Evolutionary conservation across 2,797 vertebrate species (phyloP).

Genomic region (Adelosebastes latens): DNA sequence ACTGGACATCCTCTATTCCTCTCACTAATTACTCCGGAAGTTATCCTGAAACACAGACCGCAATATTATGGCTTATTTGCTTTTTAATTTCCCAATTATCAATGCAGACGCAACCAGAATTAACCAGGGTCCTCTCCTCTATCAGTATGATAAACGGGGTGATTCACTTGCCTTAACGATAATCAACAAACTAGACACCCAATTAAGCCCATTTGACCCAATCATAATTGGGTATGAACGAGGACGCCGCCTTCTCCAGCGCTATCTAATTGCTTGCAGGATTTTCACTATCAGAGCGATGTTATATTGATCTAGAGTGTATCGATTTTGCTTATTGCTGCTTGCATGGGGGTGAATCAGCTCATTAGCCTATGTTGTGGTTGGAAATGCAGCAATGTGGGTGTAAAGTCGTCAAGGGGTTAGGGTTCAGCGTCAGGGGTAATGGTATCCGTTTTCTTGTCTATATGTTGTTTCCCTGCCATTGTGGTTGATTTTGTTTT

Average conservation of each 20-base stretch:
- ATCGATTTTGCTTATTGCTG: constrained; percentile 46
- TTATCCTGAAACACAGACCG: neutral
- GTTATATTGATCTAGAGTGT: constrained; percentile 33
- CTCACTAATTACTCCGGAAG: constrained; percentile 13
- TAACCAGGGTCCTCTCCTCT: constrained; percentile 13
- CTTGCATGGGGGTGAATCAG: neutral
- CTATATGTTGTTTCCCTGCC: neutral
- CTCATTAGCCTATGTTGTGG: constrained; percentile 33
- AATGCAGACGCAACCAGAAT: constrained; percentile 23
- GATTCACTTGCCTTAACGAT: constrained; percentile 27
- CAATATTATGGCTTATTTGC: constrained; percentile 23
- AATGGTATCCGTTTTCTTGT: neutral
- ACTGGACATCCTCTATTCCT: constrained; percentile 1
- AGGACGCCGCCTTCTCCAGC: constrained; percentile 3
- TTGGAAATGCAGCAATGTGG: neutral
- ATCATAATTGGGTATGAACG: constrained; percentile 50
- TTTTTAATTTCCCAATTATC: constrained; percentile 52
- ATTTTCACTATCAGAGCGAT: constrained; percentile 27
- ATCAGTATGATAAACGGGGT: constrained; percentile 28
- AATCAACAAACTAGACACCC: constrained; percentile 53
- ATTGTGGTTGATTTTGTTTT: neutral
- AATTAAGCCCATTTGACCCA: constrained; percentile 57
- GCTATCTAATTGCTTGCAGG: constrained; percentile 28
- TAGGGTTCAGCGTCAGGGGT: neutral
- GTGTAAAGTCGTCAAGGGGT: neutral